Percentiles rank a stretch among this genome's conserved stretches.
phyloP scores from a whole-genome alignment of 2,113 vertebrate species.

The Pleuronectes platessa region DNA sequence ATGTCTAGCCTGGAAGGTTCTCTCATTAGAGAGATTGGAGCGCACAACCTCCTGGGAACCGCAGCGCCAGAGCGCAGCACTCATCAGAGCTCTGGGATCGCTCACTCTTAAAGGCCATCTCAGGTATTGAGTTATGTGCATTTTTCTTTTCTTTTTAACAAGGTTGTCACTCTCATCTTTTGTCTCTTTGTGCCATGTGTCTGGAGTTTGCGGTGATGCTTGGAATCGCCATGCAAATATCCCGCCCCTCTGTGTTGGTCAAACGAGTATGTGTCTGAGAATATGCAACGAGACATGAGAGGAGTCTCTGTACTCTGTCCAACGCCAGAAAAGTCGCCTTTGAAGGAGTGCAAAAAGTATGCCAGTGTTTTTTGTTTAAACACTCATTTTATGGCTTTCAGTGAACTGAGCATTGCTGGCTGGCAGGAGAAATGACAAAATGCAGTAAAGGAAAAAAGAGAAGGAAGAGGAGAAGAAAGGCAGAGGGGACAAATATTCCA shows the following conservation, averaged over 20 bases:
- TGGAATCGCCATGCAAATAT: conserved; percentile 33
- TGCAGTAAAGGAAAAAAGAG: conserved; percentile 25
- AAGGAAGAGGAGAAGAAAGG: conserved; percentile 38
- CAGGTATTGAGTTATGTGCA: conserved; percentile 63
- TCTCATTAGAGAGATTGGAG: conserved; percentile 80
- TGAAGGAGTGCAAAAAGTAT: conserved; percentile 59
- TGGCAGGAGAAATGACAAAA: conserved; percentile 71
- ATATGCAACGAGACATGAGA: conserved; percentile 55
- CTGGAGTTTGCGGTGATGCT: conserved; percentile 48
- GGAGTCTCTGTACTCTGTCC: conserved; percentile 41
- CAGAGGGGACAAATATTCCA: conserved; percentile 50
- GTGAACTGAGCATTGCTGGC: conserved; percentile 49
- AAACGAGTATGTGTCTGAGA: conserved; percentile 55
- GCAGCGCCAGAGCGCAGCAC: conserved; percentile 37
- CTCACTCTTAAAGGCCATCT: conserved; percentile 42
- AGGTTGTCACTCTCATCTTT: conserved; percentile 30
- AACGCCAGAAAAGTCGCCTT: conserved; percentile 60
- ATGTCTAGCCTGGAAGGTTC: conserved; percentile 82
- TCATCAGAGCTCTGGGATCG: conserved; percentile 58
- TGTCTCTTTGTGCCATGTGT: conserved; percentile 41
- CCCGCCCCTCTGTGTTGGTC: conserved; percentile 35
- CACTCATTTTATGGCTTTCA: conserved; percentile 68
- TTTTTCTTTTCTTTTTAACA: conserved; percentile 14
- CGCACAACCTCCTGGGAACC: conserved; percentile 67
- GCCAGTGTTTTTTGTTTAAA: conserved; percentile 73